A percentile compares a stretch with the other conserved stretches of the same genome.
phyloP scores from a whole-genome alignment of 2,113 vertebrate genomes.

The Morone chrysops region DNA sequence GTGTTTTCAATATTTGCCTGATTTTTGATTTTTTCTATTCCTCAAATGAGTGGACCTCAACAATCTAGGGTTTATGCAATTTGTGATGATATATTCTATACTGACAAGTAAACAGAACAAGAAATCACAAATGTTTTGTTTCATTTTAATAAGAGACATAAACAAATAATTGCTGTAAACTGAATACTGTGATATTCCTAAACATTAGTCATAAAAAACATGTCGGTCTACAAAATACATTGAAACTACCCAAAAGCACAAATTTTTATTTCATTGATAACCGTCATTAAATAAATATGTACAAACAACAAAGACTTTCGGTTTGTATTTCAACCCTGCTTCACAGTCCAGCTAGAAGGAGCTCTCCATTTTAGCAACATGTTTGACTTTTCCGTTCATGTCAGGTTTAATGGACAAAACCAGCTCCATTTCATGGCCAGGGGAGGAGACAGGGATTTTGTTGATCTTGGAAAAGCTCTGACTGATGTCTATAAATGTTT shows the following conservation, averaged over 20 bases:
- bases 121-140: background rate
- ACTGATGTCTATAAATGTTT: slow-evolving; percentile 92
- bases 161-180: slow-evolving; percentile 17
- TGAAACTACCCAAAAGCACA: background rate
- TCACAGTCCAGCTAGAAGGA: slow-evolving; percentile 63
- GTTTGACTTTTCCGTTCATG: slow-evolving; percentile 55
- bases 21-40: too few relatives aligned
- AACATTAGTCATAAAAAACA: slow-evolving; percentile 33
- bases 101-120: background rate
- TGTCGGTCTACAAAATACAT: slow-evolving; percentile 17
- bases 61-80: background rate
- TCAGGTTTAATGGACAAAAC: slow-evolving; percentile 62
- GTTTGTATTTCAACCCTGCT: background rate
- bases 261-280: slow-evolving; percentile 1
- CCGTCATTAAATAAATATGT: slow-evolving; percentile 50
- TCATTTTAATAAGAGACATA: slow-evolving; percentile 8
- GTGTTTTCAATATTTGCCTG: too few relatives aligned
- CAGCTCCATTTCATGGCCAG: slow-evolving; percentile 82
- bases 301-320: slow-evolving; percentile 46
- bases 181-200: slow-evolving; percentile 9
- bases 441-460: slow-evolving; percentile 73
- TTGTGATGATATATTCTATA: background rate
- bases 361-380: slow-evolving; percentile 72
- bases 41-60: background rate
- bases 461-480: slow-evolving; percentile 92